Evolutionary conservation across 2,888 invertebrate species (phyloP).

Genomic region (Caenorhabditis sp.): DNA sequence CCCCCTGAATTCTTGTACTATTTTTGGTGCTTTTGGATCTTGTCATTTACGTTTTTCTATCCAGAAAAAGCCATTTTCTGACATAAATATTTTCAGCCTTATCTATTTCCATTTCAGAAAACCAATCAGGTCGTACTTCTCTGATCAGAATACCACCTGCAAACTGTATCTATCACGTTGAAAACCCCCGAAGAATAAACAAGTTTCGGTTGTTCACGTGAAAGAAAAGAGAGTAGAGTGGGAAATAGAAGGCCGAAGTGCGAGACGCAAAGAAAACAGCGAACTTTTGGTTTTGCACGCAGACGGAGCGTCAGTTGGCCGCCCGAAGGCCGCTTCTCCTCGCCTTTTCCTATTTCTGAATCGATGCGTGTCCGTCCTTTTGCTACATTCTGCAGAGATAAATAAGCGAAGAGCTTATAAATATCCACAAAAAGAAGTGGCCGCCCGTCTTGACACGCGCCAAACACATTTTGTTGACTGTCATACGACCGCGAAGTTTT

Average conservation of each 20-base stretch:
- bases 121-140: background rate
- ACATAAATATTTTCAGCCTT: background rate
- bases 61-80: slow-evolving; percentile 1
- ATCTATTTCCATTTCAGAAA: background rate
- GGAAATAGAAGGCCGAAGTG: background rate
- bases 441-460: background rate
- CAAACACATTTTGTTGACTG: too few species aligned
- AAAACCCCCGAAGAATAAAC: slow-evolving; percentile 34
- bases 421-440: too few species aligned
- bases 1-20: slow-evolving; percentile 31
- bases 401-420: background rate
- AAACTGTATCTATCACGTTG: slow-evolving; percentile 15
- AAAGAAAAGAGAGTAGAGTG: slow-evolving; percentile 15
- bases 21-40: slow-evolving; percentile 47
- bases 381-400: too few species aligned
- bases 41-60: slow-evolving; percentile 16
- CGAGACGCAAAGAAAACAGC: slow-evolving; percentile 29
- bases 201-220: slow-evolving; percentile 39
- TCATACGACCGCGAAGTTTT: too few species aligned
- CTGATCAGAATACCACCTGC: slow-evolving; percentile 1
- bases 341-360: background rate
- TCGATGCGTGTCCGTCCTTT: slow-evolving; percentile 6
- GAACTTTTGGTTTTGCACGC: slow-evolving; percentile 48
- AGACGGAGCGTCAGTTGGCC: slow-evolving; percentile 45
- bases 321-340: background rate